A percentile compares a stretch with the other conserved stretches of the same genome.
Conservation (phyloP, 2,888 invertebrate genomes). For the Eugnorisma glareosa region DNA sequence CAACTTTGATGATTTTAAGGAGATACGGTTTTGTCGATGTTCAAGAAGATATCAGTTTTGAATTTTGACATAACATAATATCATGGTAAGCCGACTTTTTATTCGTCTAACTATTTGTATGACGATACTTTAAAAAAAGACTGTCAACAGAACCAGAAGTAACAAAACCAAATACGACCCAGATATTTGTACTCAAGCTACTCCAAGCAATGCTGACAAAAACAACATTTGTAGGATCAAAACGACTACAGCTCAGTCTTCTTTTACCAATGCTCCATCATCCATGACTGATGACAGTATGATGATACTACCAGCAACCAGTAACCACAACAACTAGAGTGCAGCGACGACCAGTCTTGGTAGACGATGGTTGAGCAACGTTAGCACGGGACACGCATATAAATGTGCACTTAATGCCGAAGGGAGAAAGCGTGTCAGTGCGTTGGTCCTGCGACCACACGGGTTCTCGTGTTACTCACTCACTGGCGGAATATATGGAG, state of each 20-base stretch:
- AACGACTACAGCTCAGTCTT: not conserved
- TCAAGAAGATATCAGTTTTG: not conserved
- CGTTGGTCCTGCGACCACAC: constrained; percentile 55
- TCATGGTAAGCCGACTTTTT: not conserved
- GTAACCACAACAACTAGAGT: constrained; percentile 20
- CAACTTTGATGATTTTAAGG: not conserved
- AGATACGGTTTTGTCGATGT: not conserved
- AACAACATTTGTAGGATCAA: not conserved
- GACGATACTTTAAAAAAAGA: not conserved
- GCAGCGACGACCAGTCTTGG: constrained; percentile 41
- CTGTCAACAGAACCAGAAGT: not conserved
- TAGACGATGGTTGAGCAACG: constrained; percentile 62
- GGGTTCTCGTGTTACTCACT: constrained; percentile 24
- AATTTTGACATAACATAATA: not conserved
- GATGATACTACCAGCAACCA: constrained; percentile 25
- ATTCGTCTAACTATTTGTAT: not conserved
- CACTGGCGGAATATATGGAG: not conserved
- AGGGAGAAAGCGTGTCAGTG: constrained; percentile 74
- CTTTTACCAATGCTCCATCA: not conserved
- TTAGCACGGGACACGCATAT: constrained; percentile 67
- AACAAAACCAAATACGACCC: not conserved
- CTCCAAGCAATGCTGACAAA: not conserved
- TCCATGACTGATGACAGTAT: not conserved
- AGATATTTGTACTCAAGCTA: not conserved
- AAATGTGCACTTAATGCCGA: constrained; percentile 61